phyloP scores from a whole-genome alignment of 2,113 vertebrate species.

The Heterocephalus glaber region DNA sequence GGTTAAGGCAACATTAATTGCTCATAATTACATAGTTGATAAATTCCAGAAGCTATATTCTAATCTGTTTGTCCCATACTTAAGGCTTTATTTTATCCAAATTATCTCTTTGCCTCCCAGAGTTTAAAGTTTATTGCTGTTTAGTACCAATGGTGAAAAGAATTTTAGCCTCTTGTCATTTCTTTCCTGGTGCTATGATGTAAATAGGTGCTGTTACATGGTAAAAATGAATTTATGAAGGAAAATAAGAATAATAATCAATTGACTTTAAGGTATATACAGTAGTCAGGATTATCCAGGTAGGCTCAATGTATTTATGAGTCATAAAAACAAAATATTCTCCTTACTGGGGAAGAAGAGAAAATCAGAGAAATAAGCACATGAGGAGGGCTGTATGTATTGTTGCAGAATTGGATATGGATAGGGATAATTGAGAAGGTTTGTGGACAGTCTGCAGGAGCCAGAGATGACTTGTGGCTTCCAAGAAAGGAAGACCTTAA shows the following conservation, averaged over 20 bases:
- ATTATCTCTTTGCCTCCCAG: neutral
- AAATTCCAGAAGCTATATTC: neutral
- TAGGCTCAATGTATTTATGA: neutral
- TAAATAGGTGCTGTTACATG: neutral
- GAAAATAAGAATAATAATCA: neutral
- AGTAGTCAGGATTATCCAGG: neutral
- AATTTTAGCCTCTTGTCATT: neutral
- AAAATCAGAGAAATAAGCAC: neutral
- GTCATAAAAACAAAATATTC: neutral
- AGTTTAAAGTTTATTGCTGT: neutral
- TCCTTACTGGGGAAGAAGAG: neutral
- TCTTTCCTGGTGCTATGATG: fast-evolving
- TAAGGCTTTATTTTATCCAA: neutral
- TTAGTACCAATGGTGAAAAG: neutral
- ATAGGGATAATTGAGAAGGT: fast-evolving
- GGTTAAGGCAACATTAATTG: neutral
- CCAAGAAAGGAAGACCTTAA: neutral
- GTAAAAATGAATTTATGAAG: neutral
- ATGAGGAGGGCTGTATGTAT: neutral
- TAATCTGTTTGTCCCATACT: neutral
- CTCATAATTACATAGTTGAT: neutral
- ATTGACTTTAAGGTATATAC: neutral
- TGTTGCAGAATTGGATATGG: neutral
- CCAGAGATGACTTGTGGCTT: fast-evolving
- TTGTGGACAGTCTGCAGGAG: neutral